Base-by-base conservation (phyloP, 2,888 invertebrate genomes). In the Volucella bombylans region DNA sequence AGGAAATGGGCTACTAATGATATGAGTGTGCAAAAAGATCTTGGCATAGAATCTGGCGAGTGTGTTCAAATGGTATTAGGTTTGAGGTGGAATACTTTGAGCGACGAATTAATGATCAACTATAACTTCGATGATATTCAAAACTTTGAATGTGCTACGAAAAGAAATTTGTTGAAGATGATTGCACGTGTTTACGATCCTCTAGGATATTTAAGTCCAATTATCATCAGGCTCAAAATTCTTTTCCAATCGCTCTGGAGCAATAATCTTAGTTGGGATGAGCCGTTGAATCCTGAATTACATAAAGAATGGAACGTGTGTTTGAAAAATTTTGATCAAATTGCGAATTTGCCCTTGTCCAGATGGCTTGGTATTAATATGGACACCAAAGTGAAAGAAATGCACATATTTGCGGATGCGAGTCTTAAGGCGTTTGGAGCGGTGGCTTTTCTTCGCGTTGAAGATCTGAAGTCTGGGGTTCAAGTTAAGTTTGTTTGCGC, bases 1-100 rank as follows among this genome's bases (percentile, higher is more conserved):
- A 14, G 57, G 12, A 74, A 74, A 39, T 74, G 74, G 50, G 6
- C n/a, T 38, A 43, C 39, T n/a, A 72, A 72, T 31, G 23, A 50
- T 23, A 11, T 23, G 11, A 11, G 9, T 57, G 11, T 55, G 50
- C n/a, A n/a, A 49, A 39, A 23, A 23, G 2, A 23, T 23, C 18
- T 23, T 23, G 18, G 18, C 18, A 23, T 3, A 23, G 18, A 23
- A 23, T 23, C 18, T 23, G 18, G 18, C 18, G 1, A 2, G 18
- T 23, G 18, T 23, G 18, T 23, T 23, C 18, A 23, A 23, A 23
- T 23, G 18, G 18, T 23, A 23, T 23, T 23, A 23, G 18, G 18
- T 23, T 23, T 23, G 18, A 23, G 18, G 18, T 23, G 18, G 18
- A 23, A 23, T 2, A 23, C 18, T 18, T 18, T 18, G 18, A 18